A percentile compares a stretch with the other conserved stretches of the same genome.
phyloP scores from a whole-genome alignment of 2,888 invertebrate genomes.

The Adela reaumurella region DNA sequence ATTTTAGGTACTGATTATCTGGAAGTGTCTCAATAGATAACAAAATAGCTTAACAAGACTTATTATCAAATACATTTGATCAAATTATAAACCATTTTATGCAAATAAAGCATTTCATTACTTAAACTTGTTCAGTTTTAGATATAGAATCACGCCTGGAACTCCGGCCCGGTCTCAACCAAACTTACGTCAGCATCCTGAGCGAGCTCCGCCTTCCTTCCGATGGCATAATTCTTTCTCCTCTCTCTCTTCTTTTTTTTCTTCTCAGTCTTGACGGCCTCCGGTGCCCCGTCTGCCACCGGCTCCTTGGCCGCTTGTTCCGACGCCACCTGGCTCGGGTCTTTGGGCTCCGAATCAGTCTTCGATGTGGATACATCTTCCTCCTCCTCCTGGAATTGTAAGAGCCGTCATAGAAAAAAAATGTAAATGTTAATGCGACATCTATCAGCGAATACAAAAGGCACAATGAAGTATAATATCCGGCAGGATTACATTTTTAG shows the following conservation, averaged over 20 bases:
- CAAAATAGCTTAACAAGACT: too few relatives aligned
- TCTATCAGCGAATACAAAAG: too few relatives aligned
- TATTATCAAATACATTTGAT: too few relatives aligned
- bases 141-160: too few relatives aligned
- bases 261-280: conserved; percentile 19
- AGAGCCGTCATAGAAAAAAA: background rate
- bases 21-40: too few relatives aligned
- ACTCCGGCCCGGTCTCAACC: too few relatives aligned
- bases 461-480: too few relatives aligned
- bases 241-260: conserved; percentile 34
- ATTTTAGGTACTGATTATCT: too few relatives aligned
- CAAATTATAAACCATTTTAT: background rate
- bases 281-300: conserved; percentile 65
- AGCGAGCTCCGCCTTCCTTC: conserved; percentile 33
- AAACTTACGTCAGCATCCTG: conserved; percentile 45
- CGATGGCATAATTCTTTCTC: conserved; percentile 27
- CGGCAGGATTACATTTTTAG: too few relatives aligned
- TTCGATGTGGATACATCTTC: conserved; percentile 37
- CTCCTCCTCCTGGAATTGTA: conserved; percentile 30
- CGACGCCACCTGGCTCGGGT: conserved; percentile 2
- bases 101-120: too few relatives aligned
- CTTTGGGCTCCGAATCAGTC: conserved; percentile 13
- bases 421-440: too few relatives aligned
- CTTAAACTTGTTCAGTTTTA: too few relatives aligned
- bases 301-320: conserved; percentile 2